Base-by-base conservation (phyloP, 2,888 invertebrate species). In the Endomychus coccineus region DNA sequence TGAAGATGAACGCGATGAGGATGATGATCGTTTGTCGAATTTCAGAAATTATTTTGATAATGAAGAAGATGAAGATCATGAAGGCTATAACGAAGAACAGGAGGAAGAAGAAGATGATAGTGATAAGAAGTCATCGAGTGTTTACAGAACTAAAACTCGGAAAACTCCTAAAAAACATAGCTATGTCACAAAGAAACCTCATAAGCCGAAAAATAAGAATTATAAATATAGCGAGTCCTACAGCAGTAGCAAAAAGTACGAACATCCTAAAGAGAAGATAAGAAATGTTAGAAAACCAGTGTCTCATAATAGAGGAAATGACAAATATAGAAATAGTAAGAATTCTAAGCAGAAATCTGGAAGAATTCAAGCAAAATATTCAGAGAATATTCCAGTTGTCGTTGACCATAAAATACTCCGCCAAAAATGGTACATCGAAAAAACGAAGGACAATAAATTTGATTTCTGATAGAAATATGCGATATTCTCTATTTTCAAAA, bases 401-500 rank as follows among this genome's bases (percentile, higher is more conserved):
- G 55, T 54, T 17, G 54, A 56, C 33, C 54, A 55, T 11, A 57
- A 56, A 31, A 21, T 58, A 16, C 49, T 54, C 28, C 54, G 51
- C 35, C 54, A 58, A 41, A 49, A 55, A 32, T 58, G 55, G 56
- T 56, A 46, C 28, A 28, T 57, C 24, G 44, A 54, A 10, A 51
- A 56, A 40, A 27, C 33, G 4, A 38, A 28, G n/a, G n/a, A n/a
- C n/a, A n/a, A n/a, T n/a, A n/a, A n/a, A n/a, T n/a, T n/a, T n/a
- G n/a, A n/a, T n/a, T n/a, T n/a, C n/a, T n/a, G n/a, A n/a, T n/a
- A n/a, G n/a, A n/a, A n/a, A n/a, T n/a, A n/a, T n/a, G n/a, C n/a
- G n/a, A n/a, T n/a, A n/a, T n/a, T n/a, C n/a, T n/a, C n/a, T n/a
- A n/a, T n/a, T n/a, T n/a, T n/a, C n/a, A n/a, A n/a, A n/a, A n/a